These are phyloP conservation scores for Phycodurus eques DNA, from an alignment of 2,113 vertebrate genomes.

Conservation along the genomic window DNA sequence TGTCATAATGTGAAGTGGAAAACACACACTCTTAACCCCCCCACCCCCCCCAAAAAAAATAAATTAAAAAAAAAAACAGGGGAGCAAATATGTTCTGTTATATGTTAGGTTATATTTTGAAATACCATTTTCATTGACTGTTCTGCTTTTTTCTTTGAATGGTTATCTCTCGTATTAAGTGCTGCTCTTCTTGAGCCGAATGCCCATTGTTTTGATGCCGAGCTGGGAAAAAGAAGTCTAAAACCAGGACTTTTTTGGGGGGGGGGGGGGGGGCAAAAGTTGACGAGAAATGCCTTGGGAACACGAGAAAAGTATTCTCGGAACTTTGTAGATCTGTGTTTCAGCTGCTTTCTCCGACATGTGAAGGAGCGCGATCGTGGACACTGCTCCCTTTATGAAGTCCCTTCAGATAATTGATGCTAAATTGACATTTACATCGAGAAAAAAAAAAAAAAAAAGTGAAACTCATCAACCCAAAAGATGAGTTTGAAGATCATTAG, in stretches of 20 bases:
- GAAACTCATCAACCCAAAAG: slow-evolving; percentile 28
- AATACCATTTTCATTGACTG: not conserved
- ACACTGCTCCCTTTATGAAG: not conserved
- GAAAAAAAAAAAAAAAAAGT: slow-evolving; percentile 10
- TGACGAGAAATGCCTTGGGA: not conserved
- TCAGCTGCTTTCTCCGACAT: not conserved
- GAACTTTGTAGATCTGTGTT: not conserved
- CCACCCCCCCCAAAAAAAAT: slow-evolving; percentile 30
- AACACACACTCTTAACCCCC: slow-evolving; percentile 40
- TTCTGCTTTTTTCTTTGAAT: not conserved
- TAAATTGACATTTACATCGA: not conserved
- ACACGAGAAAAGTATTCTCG: not conserved
- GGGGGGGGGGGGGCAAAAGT: not conserved
- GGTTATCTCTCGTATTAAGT: not conserved
- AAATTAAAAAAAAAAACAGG: slow-evolving; percentile 51
- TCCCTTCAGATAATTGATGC: not conserved
- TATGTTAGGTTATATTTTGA: not conserved
- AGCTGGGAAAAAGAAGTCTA: not conserved
- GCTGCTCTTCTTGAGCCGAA: not conserved
- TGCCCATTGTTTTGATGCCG: not conserved
- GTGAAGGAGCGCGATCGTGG: not conserved
- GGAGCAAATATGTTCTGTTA: not conserved
- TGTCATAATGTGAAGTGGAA: slow-evolving; percentile 78
- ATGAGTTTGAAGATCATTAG: slow-evolving; percentile 74
- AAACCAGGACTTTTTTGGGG: not conserved